A percentile compares a stretch with the other conserved stretches of the same genome.
phyloP scores from a whole-genome alignment of 2,888 invertebrate genomes.

The Nomada fabriciana region DNA sequence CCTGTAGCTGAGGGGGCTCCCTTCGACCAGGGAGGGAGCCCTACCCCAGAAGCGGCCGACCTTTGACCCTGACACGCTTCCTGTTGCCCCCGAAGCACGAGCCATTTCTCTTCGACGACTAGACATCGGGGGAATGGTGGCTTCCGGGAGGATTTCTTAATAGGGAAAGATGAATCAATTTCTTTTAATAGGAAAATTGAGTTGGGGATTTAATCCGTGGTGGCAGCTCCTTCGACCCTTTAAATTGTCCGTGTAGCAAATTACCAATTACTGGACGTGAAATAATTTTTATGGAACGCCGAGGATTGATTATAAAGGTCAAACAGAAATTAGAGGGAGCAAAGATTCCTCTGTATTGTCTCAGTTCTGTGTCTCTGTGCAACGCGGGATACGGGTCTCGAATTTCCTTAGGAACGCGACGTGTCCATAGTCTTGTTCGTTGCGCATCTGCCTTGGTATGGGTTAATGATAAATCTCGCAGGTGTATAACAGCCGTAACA shows the following conservation, averaged over 20 bases:
- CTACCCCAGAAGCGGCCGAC: slow-evolving; percentile 21
- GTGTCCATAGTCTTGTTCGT: background rate
- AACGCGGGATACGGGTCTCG: no score
- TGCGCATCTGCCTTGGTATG: slow-evolving; percentile 16
- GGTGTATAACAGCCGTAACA: slow-evolving; percentile 43
- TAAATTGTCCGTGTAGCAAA: no score
- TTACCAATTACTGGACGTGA: no score
- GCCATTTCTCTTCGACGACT: background rate
- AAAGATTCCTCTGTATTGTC: no score
- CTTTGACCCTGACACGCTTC: slow-evolving; percentile 53
- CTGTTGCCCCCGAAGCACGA: slow-evolving; percentile 17
- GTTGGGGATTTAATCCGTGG: no score
- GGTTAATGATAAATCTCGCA: slow-evolving; percentile 57
- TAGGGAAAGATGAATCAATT: no score
- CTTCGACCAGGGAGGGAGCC: background rate
- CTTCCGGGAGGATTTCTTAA: slow-evolving; percentile 4
- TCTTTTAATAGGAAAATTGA: no score
- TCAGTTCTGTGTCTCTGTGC: no score
- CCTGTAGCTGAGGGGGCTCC: slow-evolving; percentile 69
- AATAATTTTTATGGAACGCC: no score
- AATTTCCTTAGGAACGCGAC: background rate
- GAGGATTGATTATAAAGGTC: no score
- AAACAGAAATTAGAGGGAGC: no score
- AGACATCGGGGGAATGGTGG: background rate
- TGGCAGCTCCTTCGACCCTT: no score